Base-by-base conservation (phyloP, 2,113 vertebrate species). In the Myotis lucifugus region DNA sequence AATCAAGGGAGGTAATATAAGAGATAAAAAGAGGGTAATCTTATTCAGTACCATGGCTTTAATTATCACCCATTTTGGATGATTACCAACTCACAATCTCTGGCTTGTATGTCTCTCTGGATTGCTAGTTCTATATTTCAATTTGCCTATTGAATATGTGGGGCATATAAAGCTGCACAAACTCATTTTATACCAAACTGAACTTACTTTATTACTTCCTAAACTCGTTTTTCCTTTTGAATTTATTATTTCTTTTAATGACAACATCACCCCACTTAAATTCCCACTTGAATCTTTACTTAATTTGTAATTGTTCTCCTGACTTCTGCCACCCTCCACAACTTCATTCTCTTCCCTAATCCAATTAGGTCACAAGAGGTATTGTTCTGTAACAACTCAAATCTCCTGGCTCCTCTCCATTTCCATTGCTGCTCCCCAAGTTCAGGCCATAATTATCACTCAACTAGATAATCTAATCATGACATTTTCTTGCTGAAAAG, bases 171-270 rank as follows among this genome's bases (percentile, higher is more conserved):
- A 78, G 3, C 2, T 54, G 27, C 8, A 86, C 40, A 83, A 78
- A 66, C 18, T 56, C 64, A 88, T 69, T 86, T 69, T 77, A 79
- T 52, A 91, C 8, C 29, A 84, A 95, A 93, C 3, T 29, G 1
- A 83, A 66, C 37, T 61, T 69, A 11, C 25, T 89, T 89, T 87
- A 73, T 83, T 73, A 27, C 6, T 48, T 69, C 27, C 40, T 78
- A 64, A 95, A 42, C 8, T 37, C 13, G 40, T 93, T 88, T 17
- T 29, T 91, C 37, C 27, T 81, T 66, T 56, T 90, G 17, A 95
- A 79, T 81, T 79, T n/a, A 67, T 72, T 82, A 82, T 86, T 95
- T 52, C 29, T 84, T 88, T 85, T 69, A 90, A 87, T 25, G 19
- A 7, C 21, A 87, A 64, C 50, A 86, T 86, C 50, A 88, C 93